Base-by-base conservation (phyloP, 2,888 invertebrate genomes). In the Ophion obscuratus region DNA sequence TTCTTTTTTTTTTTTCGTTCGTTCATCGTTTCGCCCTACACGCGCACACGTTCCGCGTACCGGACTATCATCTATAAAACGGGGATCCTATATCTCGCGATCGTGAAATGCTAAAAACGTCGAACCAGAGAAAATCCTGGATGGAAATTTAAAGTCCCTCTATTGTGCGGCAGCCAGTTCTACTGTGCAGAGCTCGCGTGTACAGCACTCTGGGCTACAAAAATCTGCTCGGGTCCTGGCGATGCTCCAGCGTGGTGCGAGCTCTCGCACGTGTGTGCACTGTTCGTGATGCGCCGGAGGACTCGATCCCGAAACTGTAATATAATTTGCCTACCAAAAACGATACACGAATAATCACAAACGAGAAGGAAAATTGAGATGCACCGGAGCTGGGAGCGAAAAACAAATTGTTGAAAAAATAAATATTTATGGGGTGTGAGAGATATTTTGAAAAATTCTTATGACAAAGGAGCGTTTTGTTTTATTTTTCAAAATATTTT, bases 41-140 rank as follows among this genome's bases (percentile, higher is more conserved):
- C 47, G 47, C 3, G 47, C 47, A 47, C 47, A 47, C 47, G 47
- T 47, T 47, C 14, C 14, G n/a, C 62, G 80, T 67, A 59, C 66
- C 44, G 24, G 68, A 66, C 44, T 5, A 71, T 78, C 74, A 74
- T 67, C 62, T 61, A 47, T 83, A 83, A 74, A 70, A 70, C 74
- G 47, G 14, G 47, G 78, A 83, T 78, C 24, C 68, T 31, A 31
- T 76, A 70, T 78, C 78, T 64, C 61, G 24, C 24, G 14, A 11
- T 20, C 10, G 47, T 40, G 61, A 57, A 68, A 64, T 47, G 53
- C 67, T 68, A 14, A 78, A 61, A 78, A 67, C 40, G 61, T 74
- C 73, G n/a, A 44, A 20, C 53, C 36, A 47, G 47, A 40, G 66
- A 66, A 74, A 59, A 79, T 53, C 17, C 14, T 40, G 57, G 14